Evolutionary conservation across 2,797 vertebrate species (phyloP), one percentile per base, ranked within the genome.

Genomic region (Gadopsis marmoratus): DNA sequence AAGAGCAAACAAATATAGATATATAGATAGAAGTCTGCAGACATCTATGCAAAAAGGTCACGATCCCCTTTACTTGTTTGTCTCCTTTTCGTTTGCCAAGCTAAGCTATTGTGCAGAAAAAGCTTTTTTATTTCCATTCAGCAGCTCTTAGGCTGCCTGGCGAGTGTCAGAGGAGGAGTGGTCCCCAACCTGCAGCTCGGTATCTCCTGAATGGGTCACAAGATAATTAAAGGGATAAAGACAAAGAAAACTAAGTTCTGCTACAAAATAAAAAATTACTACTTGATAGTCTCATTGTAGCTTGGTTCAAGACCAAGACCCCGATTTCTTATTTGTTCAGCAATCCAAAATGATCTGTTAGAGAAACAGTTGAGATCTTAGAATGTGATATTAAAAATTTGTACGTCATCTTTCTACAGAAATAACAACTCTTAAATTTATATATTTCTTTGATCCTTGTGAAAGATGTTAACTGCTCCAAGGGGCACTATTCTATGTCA

Each of bases 11-110:
- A n/a, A 26, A 11, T 43, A 43, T 14, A 45, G 26, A 26, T 26
- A 26, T 26, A 37, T n/a, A 0, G 1, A 48, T 3, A 17, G 51
- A 63, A 7, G 7, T 31, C 26, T 17, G 11, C 55, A 58, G 26
- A 58, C 47, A 48, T 71, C 33, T 21, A 37, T 37, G 37, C 37
- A 37, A 37, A 37, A 37, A 10, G 37, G 37, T 10, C 37, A 39
- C 80, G 64, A 85, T 76, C 77, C 76, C 79, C 71, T 83, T 86
- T 68, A 59, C 56, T 82, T 84, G 78, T 89, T 86, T 71, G 31
- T 71, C 69, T 76, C 67, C 72, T 79, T 39, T 51, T 59, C 63
- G 59, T 66, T 71, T 41, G 77, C 71, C 59, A 76, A 71, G 31
- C 37, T 14, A 26, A 48, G 13, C 58, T 23, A n/a, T 61, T 60